These are phyloP conservation scores for Lithobates sylvaticus DNA, from an alignment of 2,797 vertebrate species.

Conservation along the genomic window DNA sequence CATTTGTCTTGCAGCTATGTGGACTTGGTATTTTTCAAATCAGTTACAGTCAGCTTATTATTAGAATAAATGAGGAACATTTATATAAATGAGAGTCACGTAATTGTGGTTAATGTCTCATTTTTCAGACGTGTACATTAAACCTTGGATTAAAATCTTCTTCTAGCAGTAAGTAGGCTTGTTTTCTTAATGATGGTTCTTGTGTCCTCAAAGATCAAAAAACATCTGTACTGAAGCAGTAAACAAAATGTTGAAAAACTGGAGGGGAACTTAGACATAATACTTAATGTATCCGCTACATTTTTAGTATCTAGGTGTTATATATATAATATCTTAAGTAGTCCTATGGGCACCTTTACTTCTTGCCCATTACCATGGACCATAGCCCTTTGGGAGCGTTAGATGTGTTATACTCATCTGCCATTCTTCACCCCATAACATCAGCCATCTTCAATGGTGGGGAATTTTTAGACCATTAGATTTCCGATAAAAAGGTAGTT, in stretches of 20 bases:
- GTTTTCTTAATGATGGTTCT: background rate
- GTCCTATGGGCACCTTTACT: background rate
- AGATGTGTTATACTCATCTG: too few species aligned
- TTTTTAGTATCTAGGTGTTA: background rate
- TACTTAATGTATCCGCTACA: background rate
- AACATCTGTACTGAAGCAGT: background rate
- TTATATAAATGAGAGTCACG: constrained; percentile 42
- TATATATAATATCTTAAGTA: background rate
- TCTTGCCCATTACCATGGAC: background rate
- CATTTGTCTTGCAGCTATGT: constrained; percentile 27
- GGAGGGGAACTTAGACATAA: background rate
- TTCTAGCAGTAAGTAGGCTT: background rate
- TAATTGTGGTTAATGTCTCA: constrained; percentile 57
- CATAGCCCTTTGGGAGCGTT: too few species aligned
- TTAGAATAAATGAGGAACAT: constrained; percentile 40
- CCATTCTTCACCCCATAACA: too few species aligned
- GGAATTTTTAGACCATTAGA: too few species aligned
- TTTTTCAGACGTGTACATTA: constrained; percentile 35
- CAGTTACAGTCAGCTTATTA: constrained; percentile 23
- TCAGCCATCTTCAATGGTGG: too few species aligned
- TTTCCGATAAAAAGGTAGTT: too few species aligned
- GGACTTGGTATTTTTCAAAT: constrained; percentile 27
- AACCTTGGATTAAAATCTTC: constrained; percentile 22
- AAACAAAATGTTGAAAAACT: background rate
- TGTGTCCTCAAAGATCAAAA: background rate